Evolutionary conservation across 2,797 vertebrate genomes (phyloP), one percentile per base, ranked within the genome.

Genomic region (Gallinago solitaria): DNA sequence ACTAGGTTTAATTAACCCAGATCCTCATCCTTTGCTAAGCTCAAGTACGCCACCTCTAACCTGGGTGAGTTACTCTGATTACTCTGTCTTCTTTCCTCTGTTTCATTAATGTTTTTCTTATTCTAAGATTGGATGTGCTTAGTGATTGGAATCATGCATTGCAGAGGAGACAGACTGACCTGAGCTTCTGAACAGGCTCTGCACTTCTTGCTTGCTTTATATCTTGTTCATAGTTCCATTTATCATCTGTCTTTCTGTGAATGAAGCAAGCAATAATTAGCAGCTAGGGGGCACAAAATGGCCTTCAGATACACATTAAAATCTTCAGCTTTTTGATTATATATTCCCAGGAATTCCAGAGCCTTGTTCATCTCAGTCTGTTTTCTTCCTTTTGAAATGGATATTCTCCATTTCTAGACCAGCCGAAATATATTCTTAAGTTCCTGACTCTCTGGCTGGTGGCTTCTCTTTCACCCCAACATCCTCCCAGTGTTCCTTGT

Each of bases 1-100:
- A 96, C 88, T 99, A 89, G 99, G 99, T 87, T 98, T 99, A 94
- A 99, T 99, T 92, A 98, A 98, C 96, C 96, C 97, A 39, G 98
- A 99, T 74, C 97, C 98, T 10, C 98, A 97, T 88, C 98, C 98
- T 61, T 60, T 98, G 79, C 97, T 99, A 75, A 97, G 59, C 32
- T 93, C 95, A 32, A 96, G 96, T 9, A 94, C 95, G 0, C 83
- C 97, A 47, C 95, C 98, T 20, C 95, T 99, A 54, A 98, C 98
- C 86, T 99, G 99, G 99, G 99, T 99, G 96, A 98, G 98, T 90
- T 87, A 37, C 24, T 16, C 4, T 71, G 47, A 30, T 50, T 92
- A 32, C 9, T 86, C 28, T 70, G 16, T 51, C 9, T 73, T 32
- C 24, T 92, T 81, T 85, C 15, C 28, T 86, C 53, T 41, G 8